Evolutionary conservation across 2,113 vertebrate species (phyloP), one percentile per base, ranked within the genome.

Genomic region (Maccullochella peelii): DNA sequence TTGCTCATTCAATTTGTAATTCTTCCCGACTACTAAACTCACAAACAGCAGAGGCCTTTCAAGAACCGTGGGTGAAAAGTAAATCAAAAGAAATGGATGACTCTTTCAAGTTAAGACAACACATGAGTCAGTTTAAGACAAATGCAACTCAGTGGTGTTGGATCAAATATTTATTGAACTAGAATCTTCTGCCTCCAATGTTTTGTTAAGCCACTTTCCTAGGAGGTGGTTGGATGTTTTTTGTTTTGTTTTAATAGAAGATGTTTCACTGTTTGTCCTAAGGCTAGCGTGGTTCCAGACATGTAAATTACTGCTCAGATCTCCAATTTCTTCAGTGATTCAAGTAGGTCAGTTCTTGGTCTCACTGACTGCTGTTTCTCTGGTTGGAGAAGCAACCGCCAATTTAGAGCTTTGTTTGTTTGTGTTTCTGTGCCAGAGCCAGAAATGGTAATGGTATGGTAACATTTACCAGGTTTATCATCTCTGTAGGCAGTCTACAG

Each of bases 1-100:
- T 88, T 80, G 40, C 71, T 90, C 84, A 90, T 52, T 65, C 40
- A 63, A 71, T 85, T 78, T 74, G 73, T 86, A 87, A 82, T 83
- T 69, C 74, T 85, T 86, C 73, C 86, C 79, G 74, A 65, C 74
- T 21, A 21, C 67, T 66, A 72, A 63, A 49, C 42, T 70, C 52
- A 70, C 49, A 82, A 38, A 63, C 47, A 65, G 72, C 66, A 74
- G 52, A 74, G 61, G 20, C n/a, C 47, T 57, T 86, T 10, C 11
- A 40, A 68, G 18, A 42, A 27, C 47, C 23, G 16, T 58, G 49
- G 83, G 63, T 80, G 57, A 68, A 62, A 75, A 47, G 11, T n/a
- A 38, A 77, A 70, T 59, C 27, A 66, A 40, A 73, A 74, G 2
- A 83, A 57, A 73, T 21, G 5, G 27, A 47, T 23, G 30, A 61